These are phyloP conservation scores for Bombus consobrinus DNA, from an alignment of 1,140 invertebrate genomes.

Conservation along the genomic window DNA sequence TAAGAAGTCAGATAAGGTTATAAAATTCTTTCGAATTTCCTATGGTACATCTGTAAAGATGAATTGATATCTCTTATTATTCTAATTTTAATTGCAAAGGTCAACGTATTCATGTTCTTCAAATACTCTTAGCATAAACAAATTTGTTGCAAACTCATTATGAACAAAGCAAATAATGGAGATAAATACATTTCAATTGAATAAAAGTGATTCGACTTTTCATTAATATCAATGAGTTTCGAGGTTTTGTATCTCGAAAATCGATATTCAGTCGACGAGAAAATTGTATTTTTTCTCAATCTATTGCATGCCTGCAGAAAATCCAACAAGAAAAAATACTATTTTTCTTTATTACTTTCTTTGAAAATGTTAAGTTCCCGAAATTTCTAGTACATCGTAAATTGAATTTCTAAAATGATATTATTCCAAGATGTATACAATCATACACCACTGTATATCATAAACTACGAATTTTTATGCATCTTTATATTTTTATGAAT, in stretches of 20 bases:
- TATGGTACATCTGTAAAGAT: neutral
- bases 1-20: neutral
- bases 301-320: neutral
- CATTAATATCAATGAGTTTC: conserved; percentile 11
- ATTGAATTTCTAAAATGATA: neutral
- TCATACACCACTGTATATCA: neutral
- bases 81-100: neutral
- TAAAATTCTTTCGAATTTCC: neutral
- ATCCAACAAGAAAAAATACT: neutral
- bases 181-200: conserved; percentile 1
- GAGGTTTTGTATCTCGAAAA: conserved; percentile 1
- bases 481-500: too few relatives aligned
- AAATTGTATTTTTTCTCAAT: neutral
- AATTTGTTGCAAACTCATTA: neutral
- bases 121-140: neutral
- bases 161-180: neutral
- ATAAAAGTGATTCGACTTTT: neutral
- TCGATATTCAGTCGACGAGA: neutral
- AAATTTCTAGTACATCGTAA: neutral
- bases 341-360: neutral
- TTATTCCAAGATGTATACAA: neutral
- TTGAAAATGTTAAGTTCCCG: neutral
- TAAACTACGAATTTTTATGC: too few relatives aligned
- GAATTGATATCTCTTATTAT: neutral
- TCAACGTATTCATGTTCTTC: neutral